A percentile compares a stretch with the other conserved stretches of the same genome.
Evolutionary conservation across 1,140 invertebrate species (phyloP).

Genomic region (Drosophila truncata): DNA sequence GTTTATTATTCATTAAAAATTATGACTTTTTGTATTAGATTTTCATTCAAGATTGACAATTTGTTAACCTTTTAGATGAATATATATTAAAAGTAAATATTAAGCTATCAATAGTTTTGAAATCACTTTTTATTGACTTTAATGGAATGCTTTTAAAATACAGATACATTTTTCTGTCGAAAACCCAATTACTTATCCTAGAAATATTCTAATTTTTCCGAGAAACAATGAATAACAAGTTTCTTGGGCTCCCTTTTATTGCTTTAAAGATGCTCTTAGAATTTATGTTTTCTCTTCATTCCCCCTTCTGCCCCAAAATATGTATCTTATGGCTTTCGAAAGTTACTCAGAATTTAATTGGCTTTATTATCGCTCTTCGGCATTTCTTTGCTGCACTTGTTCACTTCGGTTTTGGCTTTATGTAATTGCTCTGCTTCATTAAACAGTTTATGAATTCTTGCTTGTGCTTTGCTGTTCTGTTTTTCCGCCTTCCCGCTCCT

Average conservation of each 20-base stretch:
- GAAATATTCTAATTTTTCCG: background rate
- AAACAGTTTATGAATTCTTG: conserved; percentile 74
- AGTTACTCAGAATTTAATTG: conserved; percentile 34
- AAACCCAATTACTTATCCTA: background rate
- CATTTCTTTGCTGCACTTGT: conserved; percentile 30
- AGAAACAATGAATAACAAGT: background rate
- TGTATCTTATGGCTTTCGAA: conserved; percentile 9
- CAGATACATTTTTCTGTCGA: background rate
- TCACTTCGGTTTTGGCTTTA: conserved; percentile 50
- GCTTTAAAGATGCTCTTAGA: background rate
- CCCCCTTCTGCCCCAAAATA: background rate
- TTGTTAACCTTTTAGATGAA: background rate
- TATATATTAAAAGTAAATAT: background rate
- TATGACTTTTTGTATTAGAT: accelerated
- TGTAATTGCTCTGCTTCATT: conserved; percentile 79
- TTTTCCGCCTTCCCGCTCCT: background rate
- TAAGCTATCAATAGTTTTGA: accelerated
- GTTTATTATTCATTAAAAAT: background rate
- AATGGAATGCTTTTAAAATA: background rate
- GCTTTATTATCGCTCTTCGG: conserved; percentile 26
- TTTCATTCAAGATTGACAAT: background rate
- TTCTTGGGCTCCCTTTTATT: background rate
- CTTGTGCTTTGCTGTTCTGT: conserved; percentile 10
- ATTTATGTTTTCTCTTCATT: background rate
- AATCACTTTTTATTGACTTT: background rate